Conservation (phyloP, 2,888 invertebrate species). For the Trisateles emortualis region DNA sequence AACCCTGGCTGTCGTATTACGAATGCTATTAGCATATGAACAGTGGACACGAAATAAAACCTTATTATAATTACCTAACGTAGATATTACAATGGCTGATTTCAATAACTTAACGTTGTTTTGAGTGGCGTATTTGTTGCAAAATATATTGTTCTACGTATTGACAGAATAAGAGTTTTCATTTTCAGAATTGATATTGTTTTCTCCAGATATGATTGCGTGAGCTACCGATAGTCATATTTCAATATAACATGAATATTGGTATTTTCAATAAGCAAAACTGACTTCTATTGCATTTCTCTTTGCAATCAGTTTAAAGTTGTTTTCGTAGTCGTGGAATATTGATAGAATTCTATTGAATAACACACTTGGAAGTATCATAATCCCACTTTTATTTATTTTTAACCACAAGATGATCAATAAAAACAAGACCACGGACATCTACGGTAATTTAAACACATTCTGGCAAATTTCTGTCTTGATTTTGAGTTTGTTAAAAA, state of each 20-base stretch:
- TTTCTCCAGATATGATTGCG: conserved; percentile 20
- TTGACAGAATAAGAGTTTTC: conserved; percentile 26
- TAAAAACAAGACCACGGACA: no score
- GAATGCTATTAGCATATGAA: conserved; percentile 33
- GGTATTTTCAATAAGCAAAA: background rate
- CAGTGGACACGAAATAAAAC: conserved; percentile 27
- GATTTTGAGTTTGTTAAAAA: no score
- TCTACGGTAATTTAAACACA: no score
- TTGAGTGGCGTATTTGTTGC: conserved; percentile 30
- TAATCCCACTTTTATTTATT: no score
- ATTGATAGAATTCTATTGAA: no score
- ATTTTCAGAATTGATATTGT: conserved; percentile 24
- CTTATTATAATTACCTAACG: conserved; percentile 28
- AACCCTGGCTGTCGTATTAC: conserved; percentile 56
- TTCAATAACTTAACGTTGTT: conserved; percentile 18
- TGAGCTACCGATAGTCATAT: background rate
- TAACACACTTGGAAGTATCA: no score
- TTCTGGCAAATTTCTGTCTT: no score
- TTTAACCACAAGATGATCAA: no score
- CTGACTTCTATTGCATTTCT: background rate
- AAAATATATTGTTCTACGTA: conserved; percentile 15
- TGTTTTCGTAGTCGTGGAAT: no score
- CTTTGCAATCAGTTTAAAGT: no score
- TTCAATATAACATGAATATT: background rate
- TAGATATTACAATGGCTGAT: conserved; percentile 20